Evolutionary conservation across 2,113 vertebrate species (phyloP), one percentile per base, ranked within the genome.

Genomic region (Heterotis niloticus): DNA sequence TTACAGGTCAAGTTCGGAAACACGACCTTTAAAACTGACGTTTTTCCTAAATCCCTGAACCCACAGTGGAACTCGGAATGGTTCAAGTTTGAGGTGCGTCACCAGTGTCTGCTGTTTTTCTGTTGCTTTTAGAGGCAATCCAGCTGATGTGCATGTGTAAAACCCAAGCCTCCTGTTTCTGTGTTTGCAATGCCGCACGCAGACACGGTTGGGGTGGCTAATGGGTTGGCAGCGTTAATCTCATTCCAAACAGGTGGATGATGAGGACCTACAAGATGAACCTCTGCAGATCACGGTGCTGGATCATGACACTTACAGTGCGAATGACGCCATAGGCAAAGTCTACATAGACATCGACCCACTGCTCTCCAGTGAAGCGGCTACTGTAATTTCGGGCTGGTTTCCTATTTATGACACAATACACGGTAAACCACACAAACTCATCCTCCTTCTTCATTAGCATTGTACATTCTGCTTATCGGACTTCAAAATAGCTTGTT

Each of bases 371-470:
- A 96, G 90, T 72, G 98, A 99, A 88, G 97, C 98, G 29, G 97
- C 98, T 56, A 97, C 96, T 0, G 93, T 98, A 81, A 98, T 99
- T 86, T 98, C 96, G 24, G 98, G 98, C 24, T 99, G 98, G 98
- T 98, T 99, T 88, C 98, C 97, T n/a, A 99, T 99, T 85, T 99
- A 99, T 75, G 98, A 99, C 78, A 99, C 98, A 34, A 99, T 99
- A 76, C 97, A 99, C 2, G 98, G 98, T 99, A 83, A 44, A 7
- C 7, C 34, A 4, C 7, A 44, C 2, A 7, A 44, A 44, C 34
- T 7, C 34, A 44, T 7, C 34, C 34, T 44, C 3, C 7, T 44
- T 2, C n/a, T n/a, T n/a, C n/a, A n/a, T n/a, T n/a, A n/a, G n/a
- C n/a, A n/a, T n/a, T n/a, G n/a, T n/a, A n/a, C n/a, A n/a, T n/a